Evolutionary conservation across 2,888 invertebrate genomes (phyloP), one percentile per base, ranked within the genome.

Genomic region (Abrostola triplasia): DNA sequence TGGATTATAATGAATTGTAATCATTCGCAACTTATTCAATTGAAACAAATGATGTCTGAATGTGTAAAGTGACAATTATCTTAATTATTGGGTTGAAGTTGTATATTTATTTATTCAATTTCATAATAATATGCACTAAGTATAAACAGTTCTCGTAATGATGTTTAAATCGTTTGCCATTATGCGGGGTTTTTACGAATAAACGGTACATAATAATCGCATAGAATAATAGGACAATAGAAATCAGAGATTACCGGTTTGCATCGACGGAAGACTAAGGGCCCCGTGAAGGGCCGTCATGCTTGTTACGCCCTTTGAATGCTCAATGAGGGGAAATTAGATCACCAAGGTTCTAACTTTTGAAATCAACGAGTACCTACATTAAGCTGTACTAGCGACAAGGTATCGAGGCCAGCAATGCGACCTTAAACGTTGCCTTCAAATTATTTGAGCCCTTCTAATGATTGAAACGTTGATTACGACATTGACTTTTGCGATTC

Each of bases 281-380:
- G 87, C 90, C 91, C 88, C 89, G 92, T 89, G 80, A 90, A 92
- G 91, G 93, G 93, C 91, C 89, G 85, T 84, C 87, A 87, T 85
- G 87, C 84, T 88, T 81, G 90, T 90, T 89, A 92, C 92, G 91
- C 91, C 88, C 83, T 89, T 88, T 93, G 94, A 93, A 94, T 94
- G 80, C 82, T 91, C 90, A 94, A 94, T 93, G 91, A 94, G 85
- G 91, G 90, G 94, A 94, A 94, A 94, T 94, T 92, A 87, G 93
- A 91, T 87, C 90, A 92, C 82, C 93, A 92, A 94, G 93, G 94
- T 91, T 89, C 85, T 74, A 87, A 88, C 90, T 93, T 93, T 94
- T 92, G 94, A 92, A 94, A 94, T 90, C 91, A 79, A 86, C 86
- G 73, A 87, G 90, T 90, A 90, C 24, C 24, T 24, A 24, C 90